These are phyloP conservation scores for Drosophila eohydei DNA, from an alignment of 2,888 invertebrate species.

Conservation along the genomic window DNA sequence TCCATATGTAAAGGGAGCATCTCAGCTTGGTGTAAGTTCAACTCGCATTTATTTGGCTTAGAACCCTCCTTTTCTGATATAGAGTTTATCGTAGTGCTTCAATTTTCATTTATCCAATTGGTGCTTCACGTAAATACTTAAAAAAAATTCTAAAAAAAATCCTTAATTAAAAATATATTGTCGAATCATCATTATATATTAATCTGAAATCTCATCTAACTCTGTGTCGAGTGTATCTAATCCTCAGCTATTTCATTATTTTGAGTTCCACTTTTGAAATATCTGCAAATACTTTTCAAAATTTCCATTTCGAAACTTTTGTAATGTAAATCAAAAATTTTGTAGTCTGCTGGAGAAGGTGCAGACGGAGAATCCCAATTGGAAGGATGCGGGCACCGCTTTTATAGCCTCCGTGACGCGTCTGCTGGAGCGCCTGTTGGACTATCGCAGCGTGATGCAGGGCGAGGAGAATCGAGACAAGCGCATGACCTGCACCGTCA, in stretches of 20 bases:
- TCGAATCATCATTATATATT: not conserved
- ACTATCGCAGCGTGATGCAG: constrained; percentile 97
- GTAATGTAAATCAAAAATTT: not conserved
- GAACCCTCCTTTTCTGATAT: constrained; percentile 10
- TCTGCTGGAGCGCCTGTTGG: constrained; percentile 93
- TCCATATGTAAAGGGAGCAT: constrained; percentile 90
- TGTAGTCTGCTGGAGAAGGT: constrained; percentile 93
- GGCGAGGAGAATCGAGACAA: constrained; percentile 98
- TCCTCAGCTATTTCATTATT: not conserved
- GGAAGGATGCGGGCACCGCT: constrained; percentile 96
- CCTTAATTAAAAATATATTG: not conserved
- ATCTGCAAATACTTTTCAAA: not conserved
- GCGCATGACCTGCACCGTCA: constrained; percentile 98
- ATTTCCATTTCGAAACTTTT: not conserved
- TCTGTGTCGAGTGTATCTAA: not conserved
- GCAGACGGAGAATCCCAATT: constrained; percentile 92
- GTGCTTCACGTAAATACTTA: not conserved
- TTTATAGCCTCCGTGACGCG: constrained; percentile 97
- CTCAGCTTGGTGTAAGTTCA: constrained; percentile 96
- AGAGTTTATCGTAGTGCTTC: not conserved
- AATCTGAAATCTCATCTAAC: not conserved
- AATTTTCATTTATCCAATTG: not conserved
- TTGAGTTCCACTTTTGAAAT: not conserved
- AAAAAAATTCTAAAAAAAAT: not conserved
- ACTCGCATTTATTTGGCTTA: constrained; percentile 49